Conservation (phyloP, 2,888 invertebrate genomes). For the Agrochola circellaris region DNA sequence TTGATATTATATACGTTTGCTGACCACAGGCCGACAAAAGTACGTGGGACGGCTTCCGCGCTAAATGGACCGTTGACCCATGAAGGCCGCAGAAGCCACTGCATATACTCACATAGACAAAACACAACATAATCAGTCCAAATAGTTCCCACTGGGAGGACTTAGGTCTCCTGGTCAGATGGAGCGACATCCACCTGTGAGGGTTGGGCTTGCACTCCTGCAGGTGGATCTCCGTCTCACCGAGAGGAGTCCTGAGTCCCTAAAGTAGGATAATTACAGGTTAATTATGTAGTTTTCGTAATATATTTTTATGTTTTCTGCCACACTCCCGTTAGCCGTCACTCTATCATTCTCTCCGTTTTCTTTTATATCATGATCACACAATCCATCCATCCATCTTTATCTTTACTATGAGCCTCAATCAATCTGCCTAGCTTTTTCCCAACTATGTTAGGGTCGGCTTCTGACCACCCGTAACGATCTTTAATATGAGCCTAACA, state of each 20-base stretch:
- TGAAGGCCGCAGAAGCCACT: conserved; percentile 29
- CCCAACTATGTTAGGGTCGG: no score
- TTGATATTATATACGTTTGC: background rate
- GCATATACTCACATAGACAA: background rate
- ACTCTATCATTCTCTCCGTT: background rate
- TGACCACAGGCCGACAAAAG: background rate
- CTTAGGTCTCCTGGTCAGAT: background rate
- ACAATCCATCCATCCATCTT: background rate
- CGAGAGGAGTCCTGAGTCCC: no score
- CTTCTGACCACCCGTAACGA: no score
- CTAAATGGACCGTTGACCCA: conserved; percentile 39
- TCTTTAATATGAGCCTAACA: background rate
- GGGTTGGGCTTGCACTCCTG: no score
- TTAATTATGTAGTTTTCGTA: background rate
- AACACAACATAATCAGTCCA: background rate
- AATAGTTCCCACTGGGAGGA: background rate
- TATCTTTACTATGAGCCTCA: background rate
- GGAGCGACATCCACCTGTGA: background rate
- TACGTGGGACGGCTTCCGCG: conserved; percentile 44
- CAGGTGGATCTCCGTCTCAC: no score
- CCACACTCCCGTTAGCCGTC: background rate
- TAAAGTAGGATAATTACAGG: no score
- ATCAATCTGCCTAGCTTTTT: no score
- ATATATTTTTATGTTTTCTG: background rate
- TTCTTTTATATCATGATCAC: background rate